phyloP scores from a whole-genome alignment of 2,113 vertebrate genomes.

The Xiphophorus hellerii region DNA sequence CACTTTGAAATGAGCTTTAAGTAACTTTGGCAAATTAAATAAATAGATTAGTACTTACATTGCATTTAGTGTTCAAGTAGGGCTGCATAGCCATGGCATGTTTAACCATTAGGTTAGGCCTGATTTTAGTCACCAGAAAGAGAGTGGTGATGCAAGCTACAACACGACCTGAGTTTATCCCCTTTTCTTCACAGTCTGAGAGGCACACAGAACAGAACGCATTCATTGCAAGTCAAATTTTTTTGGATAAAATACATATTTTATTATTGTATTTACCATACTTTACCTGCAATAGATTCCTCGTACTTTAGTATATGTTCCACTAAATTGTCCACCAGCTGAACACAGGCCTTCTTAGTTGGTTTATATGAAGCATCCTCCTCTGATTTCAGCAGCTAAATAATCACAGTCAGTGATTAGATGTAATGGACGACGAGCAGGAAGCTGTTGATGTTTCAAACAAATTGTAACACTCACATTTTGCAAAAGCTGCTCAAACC shows the following conservation, averaged over 20 bases:
- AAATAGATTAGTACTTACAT: constrained; percentile 80
- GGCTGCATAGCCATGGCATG: constrained; percentile 99
- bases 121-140: constrained; percentile 97
- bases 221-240: not conserved
- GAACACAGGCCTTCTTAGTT: constrained; percentile 95
- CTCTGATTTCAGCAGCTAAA: constrained; percentile 93
- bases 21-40: not conserved
- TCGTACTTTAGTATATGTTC: constrained; percentile 98
- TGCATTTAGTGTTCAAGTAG: constrained; percentile 97
- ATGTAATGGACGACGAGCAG: not conserved
- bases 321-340: constrained; percentile 97
- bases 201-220: constrained; percentile 9
- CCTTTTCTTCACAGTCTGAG: constrained; percentile 88
- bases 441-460: not conserved
- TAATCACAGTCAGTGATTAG: constrained; percentile 1
- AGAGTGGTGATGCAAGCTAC: constrained; percentile 97
- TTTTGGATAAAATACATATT: not conserved
- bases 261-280: not conserved
- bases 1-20: not conserved
- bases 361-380: constrained; percentile 97
- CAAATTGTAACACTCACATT: constrained; percentile 85
- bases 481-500: constrained; percentile 99
- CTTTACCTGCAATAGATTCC: constrained; percentile 91
- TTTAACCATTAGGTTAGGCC: constrained; percentile 96
- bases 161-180: constrained; percentile 89